Evolutionary conservation across 2,888 invertebrate genomes (phyloP).

Genomic region (Himalopsyche tibetana): DNA sequence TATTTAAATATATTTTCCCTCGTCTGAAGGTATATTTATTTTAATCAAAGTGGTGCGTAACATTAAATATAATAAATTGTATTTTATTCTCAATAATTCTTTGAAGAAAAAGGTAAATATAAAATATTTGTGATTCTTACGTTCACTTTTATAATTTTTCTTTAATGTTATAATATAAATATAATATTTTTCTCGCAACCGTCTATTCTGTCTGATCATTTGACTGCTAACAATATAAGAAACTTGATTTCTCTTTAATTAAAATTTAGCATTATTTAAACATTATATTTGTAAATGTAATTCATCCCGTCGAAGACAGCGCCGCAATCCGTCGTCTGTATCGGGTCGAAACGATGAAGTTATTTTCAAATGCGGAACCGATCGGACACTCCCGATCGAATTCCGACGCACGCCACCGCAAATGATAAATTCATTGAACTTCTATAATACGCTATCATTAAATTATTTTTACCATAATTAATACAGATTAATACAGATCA

Average conservation of each 20-base stretch:
- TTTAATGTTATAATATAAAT: slow-evolving; percentile 50
- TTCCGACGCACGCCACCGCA: background rate
- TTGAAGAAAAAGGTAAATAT: slow-evolving; percentile 55
- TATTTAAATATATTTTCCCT: slow-evolving; percentile 59
- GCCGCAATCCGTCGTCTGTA: background rate
- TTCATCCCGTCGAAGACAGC: background rate
- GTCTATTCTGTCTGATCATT: slow-evolving; percentile 36
- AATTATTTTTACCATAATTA: slow-evolving; percentile 55
- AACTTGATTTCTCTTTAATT: slow-evolving; percentile 35
- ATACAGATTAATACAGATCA: slow-evolving; percentile 56
- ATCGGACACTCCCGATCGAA: background rate
- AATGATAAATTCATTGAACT: slow-evolving; percentile 34
- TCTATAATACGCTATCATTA: slow-evolving; percentile 54
- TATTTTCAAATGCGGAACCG: background rate
- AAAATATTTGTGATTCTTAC: slow-evolving; percentile 52
- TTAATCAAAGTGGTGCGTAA: slow-evolving; percentile 59
- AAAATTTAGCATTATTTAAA: slow-evolving; percentile 44
- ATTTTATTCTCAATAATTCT: slow-evolving; percentile 54
- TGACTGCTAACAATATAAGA: slow-evolving; percentile 28
- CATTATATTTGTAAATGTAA: slow-evolving; percentile 40
- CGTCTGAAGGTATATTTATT: slow-evolving; percentile 45
- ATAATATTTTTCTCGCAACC: slow-evolving; percentile 35
- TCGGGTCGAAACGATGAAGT: background rate
- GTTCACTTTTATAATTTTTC: slow-evolving; percentile 47
- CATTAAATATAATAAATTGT: slow-evolving; percentile 58